Evolutionary conservation across 2,113 vertebrate species (phyloP).

Genomic region (Pollimyrus isidori): DNA sequence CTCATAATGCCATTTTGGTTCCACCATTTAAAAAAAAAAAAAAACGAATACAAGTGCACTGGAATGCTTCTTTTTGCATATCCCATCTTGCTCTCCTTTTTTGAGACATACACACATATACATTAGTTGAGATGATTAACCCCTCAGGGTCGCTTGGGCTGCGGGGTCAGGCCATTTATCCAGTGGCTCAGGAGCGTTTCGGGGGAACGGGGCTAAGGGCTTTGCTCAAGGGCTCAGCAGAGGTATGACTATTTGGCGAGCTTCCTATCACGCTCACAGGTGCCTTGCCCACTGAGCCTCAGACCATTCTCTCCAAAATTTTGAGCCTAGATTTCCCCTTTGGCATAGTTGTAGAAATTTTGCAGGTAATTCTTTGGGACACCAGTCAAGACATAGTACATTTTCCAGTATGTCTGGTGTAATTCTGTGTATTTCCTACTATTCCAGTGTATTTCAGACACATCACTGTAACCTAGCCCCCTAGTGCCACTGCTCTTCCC

Average conservation of each 20-base stretch:
- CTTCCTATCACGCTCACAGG: background rate
- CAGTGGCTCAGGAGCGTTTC: background rate
- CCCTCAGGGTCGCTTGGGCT: no score
- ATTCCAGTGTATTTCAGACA: background rate
- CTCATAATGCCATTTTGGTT: background rate
- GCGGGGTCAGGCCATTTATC: background rate
- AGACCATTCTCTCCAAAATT: background rate
- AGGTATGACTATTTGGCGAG: background rate
- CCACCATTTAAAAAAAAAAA: background rate
- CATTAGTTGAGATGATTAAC: background rate
- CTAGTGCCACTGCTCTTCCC: background rate
- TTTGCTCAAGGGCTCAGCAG: background rate
- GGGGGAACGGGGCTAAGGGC: background rate
- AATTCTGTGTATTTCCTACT: background rate
- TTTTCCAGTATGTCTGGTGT: background rate
- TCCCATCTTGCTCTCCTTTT: background rate
- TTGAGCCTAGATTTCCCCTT: background rate
- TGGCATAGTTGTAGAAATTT: background rate
- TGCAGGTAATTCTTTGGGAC: background rate
- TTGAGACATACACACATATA: background rate
- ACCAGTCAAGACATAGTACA: background rate
- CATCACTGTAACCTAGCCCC: background rate
- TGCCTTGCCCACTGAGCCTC: background rate
- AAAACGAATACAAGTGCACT: background rate
- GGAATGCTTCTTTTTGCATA: background rate